Base-by-base conservation (phyloP, 2,113 vertebrate genomes). In the Silurus glanis region DNA sequence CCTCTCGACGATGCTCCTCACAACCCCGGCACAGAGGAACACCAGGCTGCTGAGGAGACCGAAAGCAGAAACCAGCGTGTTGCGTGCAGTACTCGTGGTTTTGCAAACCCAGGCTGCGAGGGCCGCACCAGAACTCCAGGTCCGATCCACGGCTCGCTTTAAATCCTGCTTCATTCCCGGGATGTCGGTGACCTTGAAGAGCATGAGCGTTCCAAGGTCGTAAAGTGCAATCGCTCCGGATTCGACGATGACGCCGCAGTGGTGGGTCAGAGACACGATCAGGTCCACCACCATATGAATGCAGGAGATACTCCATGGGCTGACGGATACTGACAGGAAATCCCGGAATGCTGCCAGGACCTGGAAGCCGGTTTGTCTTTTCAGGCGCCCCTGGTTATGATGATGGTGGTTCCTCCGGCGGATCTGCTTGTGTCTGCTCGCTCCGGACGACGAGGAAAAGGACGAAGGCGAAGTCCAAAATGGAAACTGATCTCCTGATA, bases 211-310 rank as follows among this genome's bases (percentile, higher is more conserved):
- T 72, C 95, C 94, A 53, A 95, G 93, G 84, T 92, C 93, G 85
- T 96, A 96, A 37, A 97, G 91, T 82, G 95, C 93, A 74, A 94
- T 74, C 6, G 93, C 95, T 25, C 94, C 94, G 0, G 91, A 92
- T 91, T 97, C 97, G 51, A 97, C 95, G 0, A 91, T 93, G 9
- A 97, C 91, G 61, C 96, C 94, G 71, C 95, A 95, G 58, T 92
- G 93, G 82, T 95, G 95, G 79, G 95, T 94, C 83, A 97, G 93
- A 28, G 95, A 94, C 72, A 96, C 95, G 51, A 98, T 95, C 80
- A 97, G 94, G 88, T 97, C 94, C 47, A 97, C 96, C 89, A 98
- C 90, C 92, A 96, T 94, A 90, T 94, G 95, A 82, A 97, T 89
- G 82, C 95, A 96, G 75, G 95, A 95, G 78, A 96, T 91, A 89